phyloP scores from a whole-genome alignment of 2,888 invertebrate genomes.

The Drosophila suboccidentalis region DNA sequence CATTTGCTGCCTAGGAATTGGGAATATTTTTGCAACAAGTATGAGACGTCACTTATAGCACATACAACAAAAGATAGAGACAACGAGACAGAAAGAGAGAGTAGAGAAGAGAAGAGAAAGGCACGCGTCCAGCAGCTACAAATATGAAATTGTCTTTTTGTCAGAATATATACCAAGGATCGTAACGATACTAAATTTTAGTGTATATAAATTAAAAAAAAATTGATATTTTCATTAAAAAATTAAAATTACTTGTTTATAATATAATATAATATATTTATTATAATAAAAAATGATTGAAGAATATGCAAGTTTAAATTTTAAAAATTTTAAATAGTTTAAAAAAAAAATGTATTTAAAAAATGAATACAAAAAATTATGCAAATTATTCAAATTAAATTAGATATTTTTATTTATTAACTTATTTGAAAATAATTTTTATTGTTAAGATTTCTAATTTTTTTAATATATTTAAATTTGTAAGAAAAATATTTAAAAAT shows the following conservation, averaged over 20 bases:
- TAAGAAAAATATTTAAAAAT: no score
- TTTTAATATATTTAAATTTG: no score
- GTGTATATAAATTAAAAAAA: no score
- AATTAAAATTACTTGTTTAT: background rate
- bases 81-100: conserved; percentile 23
- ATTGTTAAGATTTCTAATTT: no score
- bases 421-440: no score
- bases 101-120: conserved; percentile 17
- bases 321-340: no score
- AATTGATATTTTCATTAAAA: background rate
- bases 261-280: no score
- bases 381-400: no score
- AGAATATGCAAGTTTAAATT: no score
- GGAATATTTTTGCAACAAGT: conserved; percentile 6
- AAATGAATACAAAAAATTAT: no score
- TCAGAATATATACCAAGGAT: background rate
- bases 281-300: background rate
- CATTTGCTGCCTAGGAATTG: conserved; percentile 17
- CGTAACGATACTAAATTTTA: background rate
- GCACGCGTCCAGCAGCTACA: conserved; percentile 50
- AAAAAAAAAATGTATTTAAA: no score
- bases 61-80: conserved; percentile 30
- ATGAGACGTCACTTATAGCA: conserved; percentile 30
- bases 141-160: conserved; percentile 20
- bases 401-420: no score